These are phyloP conservation scores for Neotoma lepida DNA, from an alignment of 2,113 vertebrate genomes.

Conservation along the genomic window DNA sequence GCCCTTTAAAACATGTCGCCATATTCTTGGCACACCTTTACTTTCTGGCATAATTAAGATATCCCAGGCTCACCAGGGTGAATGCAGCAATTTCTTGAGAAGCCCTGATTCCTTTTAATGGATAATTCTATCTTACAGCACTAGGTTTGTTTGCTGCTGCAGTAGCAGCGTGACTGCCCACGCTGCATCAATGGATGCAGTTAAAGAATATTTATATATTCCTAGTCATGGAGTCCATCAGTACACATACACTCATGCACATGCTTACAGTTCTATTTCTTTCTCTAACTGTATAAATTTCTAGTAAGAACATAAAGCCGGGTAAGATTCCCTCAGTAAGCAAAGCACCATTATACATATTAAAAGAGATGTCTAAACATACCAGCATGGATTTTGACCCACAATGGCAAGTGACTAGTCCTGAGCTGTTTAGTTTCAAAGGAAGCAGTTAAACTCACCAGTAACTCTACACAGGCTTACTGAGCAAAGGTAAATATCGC, in stretches of 20 bases:
- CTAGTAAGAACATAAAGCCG: neutral
- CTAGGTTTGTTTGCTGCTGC: neutral
- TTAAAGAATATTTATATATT: slow-evolving; percentile 40
- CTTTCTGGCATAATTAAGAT: neutral
- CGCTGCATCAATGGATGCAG: neutral
- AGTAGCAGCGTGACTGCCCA: neutral
- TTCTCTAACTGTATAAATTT: neutral
- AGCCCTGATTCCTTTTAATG: neutral
- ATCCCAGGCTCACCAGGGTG: neutral
- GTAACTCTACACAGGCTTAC: neutral
- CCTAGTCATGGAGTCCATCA: neutral
- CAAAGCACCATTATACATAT: neutral
- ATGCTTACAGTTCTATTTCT: slow-evolving; percentile 9
- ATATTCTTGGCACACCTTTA: slow-evolving; percentile 4
- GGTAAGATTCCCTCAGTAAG: neutral
- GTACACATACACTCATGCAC: neutral
- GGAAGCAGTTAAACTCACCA: neutral
- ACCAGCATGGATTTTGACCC: neutral
- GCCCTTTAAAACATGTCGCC: slow-evolving; percentile 2
- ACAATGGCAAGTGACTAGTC: neutral
- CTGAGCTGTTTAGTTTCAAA: neutral
- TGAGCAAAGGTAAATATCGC: neutral
- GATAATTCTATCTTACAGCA: slow-evolving; percentile 26
- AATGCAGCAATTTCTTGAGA: neutral
- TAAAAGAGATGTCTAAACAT: neutral